These are phyloP conservation scores for Drepanosiphum platanoidis DNA, from an alignment of 2,888 invertebrate genomes.

Conservation along the genomic window DNA sequence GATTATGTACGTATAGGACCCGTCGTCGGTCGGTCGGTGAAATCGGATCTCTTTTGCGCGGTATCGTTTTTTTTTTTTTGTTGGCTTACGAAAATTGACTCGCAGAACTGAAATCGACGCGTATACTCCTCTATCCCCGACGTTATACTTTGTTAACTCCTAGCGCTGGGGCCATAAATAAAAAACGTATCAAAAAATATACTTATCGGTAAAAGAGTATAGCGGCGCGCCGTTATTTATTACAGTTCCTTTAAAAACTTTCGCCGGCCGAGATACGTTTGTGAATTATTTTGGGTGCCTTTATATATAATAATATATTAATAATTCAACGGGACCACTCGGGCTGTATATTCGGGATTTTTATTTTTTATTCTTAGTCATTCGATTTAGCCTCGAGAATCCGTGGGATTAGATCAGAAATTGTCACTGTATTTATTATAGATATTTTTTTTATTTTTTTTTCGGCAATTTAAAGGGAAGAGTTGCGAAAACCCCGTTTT, in stretches of 20 bases:
- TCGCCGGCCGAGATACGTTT: conserved; percentile 1
- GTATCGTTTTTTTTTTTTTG: not conserved
- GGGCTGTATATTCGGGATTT: not conserved
- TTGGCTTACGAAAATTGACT: not conserved
- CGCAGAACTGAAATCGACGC: not conserved
- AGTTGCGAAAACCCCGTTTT: not conserved
- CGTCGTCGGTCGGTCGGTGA: not conserved
- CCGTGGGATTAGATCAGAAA: not conserved
- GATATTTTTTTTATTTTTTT: not conserved
- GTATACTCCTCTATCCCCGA: not conserved
- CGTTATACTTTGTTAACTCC: not conserved
- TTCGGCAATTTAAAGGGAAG: not conserved
- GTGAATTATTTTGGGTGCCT: conserved; percentile 23
- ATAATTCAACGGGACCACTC: not conserved
- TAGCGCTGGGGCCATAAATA: not conserved
- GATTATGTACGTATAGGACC: too few relatives aligned
- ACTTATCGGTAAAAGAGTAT: not conserved
- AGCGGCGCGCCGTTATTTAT: not conserved
- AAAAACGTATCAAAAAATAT: conserved; percentile 15
- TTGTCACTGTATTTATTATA: not conserved
- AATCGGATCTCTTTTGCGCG: not conserved
- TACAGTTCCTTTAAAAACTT: conserved; percentile 13
- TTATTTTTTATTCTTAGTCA: not conserved
- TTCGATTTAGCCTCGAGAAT: not conserved
- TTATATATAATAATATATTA: conserved; percentile 29